These are phyloP conservation scores for Epinotia ramella DNA, from an alignment of 2,888 invertebrate genomes.

Conservation along the genomic window DNA sequence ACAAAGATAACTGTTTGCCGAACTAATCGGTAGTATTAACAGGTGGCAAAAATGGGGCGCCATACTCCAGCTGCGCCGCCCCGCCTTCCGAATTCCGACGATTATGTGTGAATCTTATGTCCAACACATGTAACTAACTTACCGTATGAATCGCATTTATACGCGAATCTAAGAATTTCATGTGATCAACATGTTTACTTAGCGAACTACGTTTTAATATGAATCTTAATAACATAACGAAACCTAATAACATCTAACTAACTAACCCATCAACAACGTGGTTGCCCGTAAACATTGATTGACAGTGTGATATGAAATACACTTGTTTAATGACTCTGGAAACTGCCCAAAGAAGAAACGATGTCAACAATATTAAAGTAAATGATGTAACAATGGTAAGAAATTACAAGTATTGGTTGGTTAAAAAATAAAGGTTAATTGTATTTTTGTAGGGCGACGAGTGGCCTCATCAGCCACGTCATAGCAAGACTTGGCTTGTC, in stretches of 20 bases:
- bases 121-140: neutral
- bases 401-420: constrained; percentile 31
- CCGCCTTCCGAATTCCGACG: neutral
- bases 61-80: neutral
- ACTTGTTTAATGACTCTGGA: constrained; percentile 22
- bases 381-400: constrained; percentile 35
- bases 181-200: neutral
- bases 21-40: constrained; percentile 23
- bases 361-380: constrained; percentile 20
- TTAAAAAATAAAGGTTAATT: constrained; percentile 24
- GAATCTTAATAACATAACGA: constrained; percentile 4
- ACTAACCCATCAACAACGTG: constrained; percentile 11
- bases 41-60: constrained; percentile 27
- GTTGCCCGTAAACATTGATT: constrained; percentile 23
- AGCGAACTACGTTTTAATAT: constrained; percentile 2
- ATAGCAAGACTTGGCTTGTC: constrained; percentile 10
- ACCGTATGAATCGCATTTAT: constrained; percentile 19
- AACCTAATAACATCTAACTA: constrained; percentile 10
- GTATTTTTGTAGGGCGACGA: constrained; percentile 27
- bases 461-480: constrained; percentile 24
- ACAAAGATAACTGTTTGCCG: neutral
- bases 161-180: neutral
- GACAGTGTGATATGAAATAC: constrained; percentile 1
- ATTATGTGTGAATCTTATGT: neutral
- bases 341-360: constrained; percentile 35